phyloP scores from a whole-genome alignment of 2,888 invertebrate species.

The Cyclophora albipunctata region DNA sequence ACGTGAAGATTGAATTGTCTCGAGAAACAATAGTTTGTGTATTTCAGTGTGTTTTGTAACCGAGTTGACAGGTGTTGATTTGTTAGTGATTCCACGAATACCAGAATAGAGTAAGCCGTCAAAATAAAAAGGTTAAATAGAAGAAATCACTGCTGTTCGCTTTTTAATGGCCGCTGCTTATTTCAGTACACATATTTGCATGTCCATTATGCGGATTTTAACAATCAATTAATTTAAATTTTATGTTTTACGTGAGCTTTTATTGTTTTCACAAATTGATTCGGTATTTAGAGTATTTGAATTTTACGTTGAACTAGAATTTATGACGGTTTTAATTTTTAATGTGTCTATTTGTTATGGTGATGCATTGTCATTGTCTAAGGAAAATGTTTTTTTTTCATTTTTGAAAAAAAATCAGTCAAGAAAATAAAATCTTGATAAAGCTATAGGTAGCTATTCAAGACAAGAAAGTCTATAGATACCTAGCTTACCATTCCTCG shows the following conservation, averaged over 20 bases:
- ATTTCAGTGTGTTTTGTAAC: constrained; percentile 46
- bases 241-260: constrained; percentile 27
- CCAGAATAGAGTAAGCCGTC: constrained; percentile 53
- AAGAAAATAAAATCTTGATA: too few species aligned
- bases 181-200: constrained; percentile 4
- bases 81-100: constrained; percentile 53
- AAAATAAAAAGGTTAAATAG: constrained; percentile 52
- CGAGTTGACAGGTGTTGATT: constrained; percentile 66
- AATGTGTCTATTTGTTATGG: too few species aligned
- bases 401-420: too few species aligned
- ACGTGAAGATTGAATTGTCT: constrained; percentile 58
- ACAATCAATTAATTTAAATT: constrained; percentile 38
- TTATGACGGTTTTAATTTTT: constrained; percentile 6
- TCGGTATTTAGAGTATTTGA: constrained; percentile 11
- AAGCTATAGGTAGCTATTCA: too few species aligned
- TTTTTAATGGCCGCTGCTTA: background rate
- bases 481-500: too few species aligned
- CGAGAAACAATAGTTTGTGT: constrained; percentile 53
- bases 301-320: constrained; percentile 1
- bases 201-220: constrained; percentile 37
- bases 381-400: background rate
- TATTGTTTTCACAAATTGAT: constrained; percentile 18
- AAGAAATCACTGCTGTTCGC: constrained; percentile 33
- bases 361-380: background rate
- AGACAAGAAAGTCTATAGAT: too few species aligned